Conservation (phyloP, 2,797 vertebrate species). For the Schizopygopsis pylzovi region DNA sequence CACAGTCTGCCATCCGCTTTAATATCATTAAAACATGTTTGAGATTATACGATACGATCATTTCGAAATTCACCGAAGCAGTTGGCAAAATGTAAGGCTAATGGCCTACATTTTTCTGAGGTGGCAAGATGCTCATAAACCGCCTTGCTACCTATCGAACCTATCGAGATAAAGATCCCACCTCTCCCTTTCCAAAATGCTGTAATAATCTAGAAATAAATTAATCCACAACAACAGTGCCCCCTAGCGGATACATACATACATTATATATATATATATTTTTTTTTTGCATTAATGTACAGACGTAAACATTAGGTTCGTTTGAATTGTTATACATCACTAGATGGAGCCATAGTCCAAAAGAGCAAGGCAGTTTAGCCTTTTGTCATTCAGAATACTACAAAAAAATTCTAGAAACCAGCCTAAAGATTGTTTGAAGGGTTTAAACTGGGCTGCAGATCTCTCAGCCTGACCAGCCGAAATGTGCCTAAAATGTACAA, state of each 20-base stretch:
- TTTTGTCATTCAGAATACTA: neutral
- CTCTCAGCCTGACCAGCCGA: neutral
- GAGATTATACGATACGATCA: neutral
- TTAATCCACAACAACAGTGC: constrained; percentile 57
- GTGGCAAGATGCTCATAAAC: constrained; percentile 28
- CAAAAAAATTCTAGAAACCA: neutral
- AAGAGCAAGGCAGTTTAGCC: neutral
- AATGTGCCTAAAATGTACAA: neutral
- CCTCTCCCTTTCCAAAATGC: constrained; percentile 60
- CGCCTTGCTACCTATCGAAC: constrained; percentile 67
- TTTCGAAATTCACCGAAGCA: neutral
- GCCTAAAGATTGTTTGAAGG: neutral
- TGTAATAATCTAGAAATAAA: constrained; percentile 20
- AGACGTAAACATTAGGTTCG: no score
- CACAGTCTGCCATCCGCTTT: constrained; percentile 38
- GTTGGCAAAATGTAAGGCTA: no score
- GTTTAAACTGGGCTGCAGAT: neutral
- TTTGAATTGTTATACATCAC: neutral
- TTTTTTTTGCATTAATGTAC: no score
- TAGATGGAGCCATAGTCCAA: constrained; percentile 3
- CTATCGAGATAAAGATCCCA: constrained; percentile 60
- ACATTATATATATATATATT: no score
- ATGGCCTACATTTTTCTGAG: constrained; percentile 11
- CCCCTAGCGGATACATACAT: constrained; percentile 71
- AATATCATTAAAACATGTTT: constrained; percentile 31